Conservation (phyloP, 35 echinoderm and acorn worm genomes). For the Eucidaris tribuloides region DNA sequence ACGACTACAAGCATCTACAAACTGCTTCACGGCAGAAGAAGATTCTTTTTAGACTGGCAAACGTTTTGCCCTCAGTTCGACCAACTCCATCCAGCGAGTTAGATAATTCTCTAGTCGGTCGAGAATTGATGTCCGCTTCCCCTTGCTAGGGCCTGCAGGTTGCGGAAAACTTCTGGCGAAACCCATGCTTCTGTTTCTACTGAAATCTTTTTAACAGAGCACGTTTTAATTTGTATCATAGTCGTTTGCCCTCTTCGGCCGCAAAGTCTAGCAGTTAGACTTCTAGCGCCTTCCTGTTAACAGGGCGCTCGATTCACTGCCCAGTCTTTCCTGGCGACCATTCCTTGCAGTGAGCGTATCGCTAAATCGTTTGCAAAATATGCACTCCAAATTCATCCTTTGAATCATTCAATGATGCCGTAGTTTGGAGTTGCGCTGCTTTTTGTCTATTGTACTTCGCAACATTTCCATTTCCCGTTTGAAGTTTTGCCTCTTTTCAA, state of each 20-base stretch:
- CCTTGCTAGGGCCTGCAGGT: not conserved
- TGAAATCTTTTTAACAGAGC: conserved; percentile 28
- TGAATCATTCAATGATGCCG: conserved; percentile 41
- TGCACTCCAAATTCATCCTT: conserved; percentile 50
- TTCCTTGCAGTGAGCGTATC: conserved; percentile 30
- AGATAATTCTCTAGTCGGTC: conserved; percentile 4
- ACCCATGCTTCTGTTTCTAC: conserved; percentile 19
- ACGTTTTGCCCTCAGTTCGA: not conserved
- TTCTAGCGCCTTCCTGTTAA: conserved; percentile 37
- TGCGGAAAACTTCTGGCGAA: conserved; percentile 24
- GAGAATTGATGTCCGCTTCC: conserved; percentile 2
- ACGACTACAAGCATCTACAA: not conserved
- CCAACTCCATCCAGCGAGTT: not conserved
- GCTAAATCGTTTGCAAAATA: conserved; percentile 51
- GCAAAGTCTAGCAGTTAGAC: conserved; percentile 17
- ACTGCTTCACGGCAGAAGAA: conserved; percentile 30
- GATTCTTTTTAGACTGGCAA: not conserved
- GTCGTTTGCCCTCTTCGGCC: not conserved
- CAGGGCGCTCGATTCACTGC: conserved; percentile 43
- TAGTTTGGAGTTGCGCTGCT: conserved; percentile 24
- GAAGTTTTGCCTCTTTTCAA: not conserved
- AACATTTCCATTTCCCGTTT: not conserved
- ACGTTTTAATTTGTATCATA: conserved; percentile 23
- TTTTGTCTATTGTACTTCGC: not conserved
- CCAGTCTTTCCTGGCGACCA: conserved; percentile 32